Percentiles rank a stretch among this genome's conserved stretches.
Evolutionary conservation across 2,888 invertebrate species (phyloP).

Genomic region (Aleiodes leptofemur): DNA sequence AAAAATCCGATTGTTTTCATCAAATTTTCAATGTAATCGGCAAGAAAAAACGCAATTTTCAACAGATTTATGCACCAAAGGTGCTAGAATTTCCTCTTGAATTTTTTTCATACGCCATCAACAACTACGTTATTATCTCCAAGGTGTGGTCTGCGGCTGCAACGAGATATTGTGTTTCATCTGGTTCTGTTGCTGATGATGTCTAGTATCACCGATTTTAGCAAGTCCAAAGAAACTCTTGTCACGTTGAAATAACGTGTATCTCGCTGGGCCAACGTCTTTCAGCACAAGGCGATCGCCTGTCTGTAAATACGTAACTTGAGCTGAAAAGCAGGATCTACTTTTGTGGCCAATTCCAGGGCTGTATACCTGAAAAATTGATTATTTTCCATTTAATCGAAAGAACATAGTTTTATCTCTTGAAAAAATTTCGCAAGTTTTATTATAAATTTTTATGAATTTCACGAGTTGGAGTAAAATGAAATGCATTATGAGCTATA

Average conservation of each 20-base stretch:
- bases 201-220: constrained; percentile 80
- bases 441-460: neutral
- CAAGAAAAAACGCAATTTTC: too few species aligned
- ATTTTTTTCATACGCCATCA: too few species aligned
- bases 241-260: constrained; percentile 83
- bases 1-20: too few species aligned
- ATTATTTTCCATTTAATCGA: neutral
- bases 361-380: constrained; percentile 64
- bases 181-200: constrained; percentile 49
- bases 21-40: too few species aligned
- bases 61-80: too few species aligned
- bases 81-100: too few species aligned
- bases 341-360: constrained; percentile 67
- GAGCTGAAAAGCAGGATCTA: constrained; percentile 70
- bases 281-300: constrained; percentile 83
- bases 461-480: too few species aligned
- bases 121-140: neutral
- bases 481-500: too few species aligned
- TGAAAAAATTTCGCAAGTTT: neutral
- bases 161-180: constrained; percentile 3
- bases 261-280: constrained; percentile 83
- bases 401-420: neutral
- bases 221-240: constrained; percentile 91
- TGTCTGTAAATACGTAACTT: constrained; percentile 61
- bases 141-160: constrained; percentile 13